Percentiles rank a stretch among this genome's conserved stretches.
These are phyloP conservation scores for Montipora cactus DNA, from an alignment of 64 coral and sea anemone genomes.

Conservation along the genomic window DNA sequence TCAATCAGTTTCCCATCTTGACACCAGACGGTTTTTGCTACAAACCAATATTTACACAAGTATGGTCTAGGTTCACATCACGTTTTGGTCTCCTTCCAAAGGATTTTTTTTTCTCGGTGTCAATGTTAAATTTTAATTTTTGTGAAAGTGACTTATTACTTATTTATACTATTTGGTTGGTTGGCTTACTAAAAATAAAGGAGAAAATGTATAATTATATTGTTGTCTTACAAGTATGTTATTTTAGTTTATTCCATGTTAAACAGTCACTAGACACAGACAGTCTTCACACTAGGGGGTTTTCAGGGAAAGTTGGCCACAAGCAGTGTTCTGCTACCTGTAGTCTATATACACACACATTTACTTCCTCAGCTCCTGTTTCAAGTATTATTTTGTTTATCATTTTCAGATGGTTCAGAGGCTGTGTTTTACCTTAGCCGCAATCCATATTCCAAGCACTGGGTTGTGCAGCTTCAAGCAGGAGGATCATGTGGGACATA, in stretches of 20 bases:
- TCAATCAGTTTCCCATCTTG: conserved; percentile 48
- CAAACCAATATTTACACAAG: neutral
- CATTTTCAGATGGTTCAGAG: conserved; percentile 83
- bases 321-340: no score
- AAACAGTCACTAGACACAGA: neutral
- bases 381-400: neutral
- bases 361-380: neutral
- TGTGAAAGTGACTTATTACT: neutral
- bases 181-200: no score
- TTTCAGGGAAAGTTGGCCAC: no score
- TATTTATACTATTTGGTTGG: neutral
- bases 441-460: conserved; percentile 78
- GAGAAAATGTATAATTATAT: no score
- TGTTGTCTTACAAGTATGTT: neutral
- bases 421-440: conserved; percentile 98
- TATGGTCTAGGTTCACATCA: neutral
- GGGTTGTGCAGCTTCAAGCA: conserved; percentile 94
- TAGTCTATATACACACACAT: no score
- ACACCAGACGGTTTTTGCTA: conserved; percentile 15
- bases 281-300: no score
- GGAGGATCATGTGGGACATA: conserved; percentile 87
- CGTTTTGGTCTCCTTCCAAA: no score
- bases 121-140: neutral
- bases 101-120: neutral
- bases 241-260: neutral